Conservation (phyloP, 2,888 invertebrate species). For the Harpalus rubripes region DNA sequence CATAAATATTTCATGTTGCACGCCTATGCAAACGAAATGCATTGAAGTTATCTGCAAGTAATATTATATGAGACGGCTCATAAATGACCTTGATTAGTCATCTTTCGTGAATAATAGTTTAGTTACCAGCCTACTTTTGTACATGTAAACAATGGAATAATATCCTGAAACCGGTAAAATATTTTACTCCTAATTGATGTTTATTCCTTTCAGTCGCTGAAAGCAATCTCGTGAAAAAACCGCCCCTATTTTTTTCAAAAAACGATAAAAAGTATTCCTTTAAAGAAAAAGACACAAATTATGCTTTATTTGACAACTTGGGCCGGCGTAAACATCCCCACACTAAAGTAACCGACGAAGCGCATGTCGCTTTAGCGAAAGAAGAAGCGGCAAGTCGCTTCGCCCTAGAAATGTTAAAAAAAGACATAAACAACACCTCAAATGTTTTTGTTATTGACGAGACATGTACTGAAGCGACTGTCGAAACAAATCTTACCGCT, state of each 20-base stretch:
- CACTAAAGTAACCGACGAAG: slow-evolving; percentile 73
- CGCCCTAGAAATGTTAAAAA: slow-evolving; percentile 77
- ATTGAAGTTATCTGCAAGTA: too few relatives aligned
- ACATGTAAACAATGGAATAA: too few relatives aligned
- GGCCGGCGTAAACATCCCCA: slow-evolving; percentile 73
- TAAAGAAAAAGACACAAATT: slow-evolving; percentile 32
- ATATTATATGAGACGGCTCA: too few relatives aligned
- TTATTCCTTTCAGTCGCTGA: slow-evolving; percentile 52
- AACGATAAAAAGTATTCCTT: slow-evolving; percentile 59
- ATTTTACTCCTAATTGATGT: too few relatives aligned
- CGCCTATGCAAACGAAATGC: too few relatives aligned
- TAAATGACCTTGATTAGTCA: too few relatives aligned
- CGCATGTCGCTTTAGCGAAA: slow-evolving; percentile 76
- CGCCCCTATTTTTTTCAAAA: slow-evolving; percentile 62
- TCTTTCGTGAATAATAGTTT: too few relatives aligned
- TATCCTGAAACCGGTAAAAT: too few relatives aligned
- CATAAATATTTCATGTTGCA: too few relatives aligned
- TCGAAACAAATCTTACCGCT: slow-evolving; percentile 75
- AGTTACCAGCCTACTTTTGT: too few relatives aligned
- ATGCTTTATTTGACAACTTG: slow-evolving; percentile 68
- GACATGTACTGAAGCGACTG: slow-evolving; percentile 75
- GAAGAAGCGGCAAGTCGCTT: slow-evolving; percentile 77
- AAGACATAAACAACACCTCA: slow-evolving; percentile 75
- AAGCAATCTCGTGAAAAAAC: slow-evolving; percentile 28
- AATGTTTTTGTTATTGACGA: slow-evolving; percentile 76